phyloP scores from a whole-genome alignment of 2,797 vertebrate species.

The Paguma larvata region DNA sequence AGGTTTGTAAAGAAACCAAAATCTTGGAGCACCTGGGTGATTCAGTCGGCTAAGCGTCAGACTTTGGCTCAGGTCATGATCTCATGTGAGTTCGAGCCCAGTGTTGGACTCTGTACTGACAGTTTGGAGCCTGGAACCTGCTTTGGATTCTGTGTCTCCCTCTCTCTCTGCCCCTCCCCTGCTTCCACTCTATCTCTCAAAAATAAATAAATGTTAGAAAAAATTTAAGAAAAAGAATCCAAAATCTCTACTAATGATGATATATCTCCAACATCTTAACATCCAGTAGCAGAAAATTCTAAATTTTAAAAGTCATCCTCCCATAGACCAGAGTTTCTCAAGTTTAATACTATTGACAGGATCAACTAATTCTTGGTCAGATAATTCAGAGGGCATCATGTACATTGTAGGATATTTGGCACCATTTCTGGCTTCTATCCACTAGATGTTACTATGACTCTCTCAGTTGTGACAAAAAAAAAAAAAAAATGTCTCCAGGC shows the following conservation, averaged over 20 bases:
- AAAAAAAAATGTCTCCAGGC: neutral
- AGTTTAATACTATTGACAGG: neutral
- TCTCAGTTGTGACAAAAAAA: neutral
- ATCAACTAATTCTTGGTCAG: neutral
- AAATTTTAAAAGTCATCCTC: neutral
- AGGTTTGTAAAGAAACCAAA: neutral
- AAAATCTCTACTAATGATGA: neutral
- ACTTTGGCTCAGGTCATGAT: too few species aligned
- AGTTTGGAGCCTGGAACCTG: too few species aligned
- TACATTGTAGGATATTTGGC: neutral
- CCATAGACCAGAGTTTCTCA: neutral
- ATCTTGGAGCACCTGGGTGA: neutral
- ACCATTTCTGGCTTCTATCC: neutral
- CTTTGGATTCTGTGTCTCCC: too few species aligned
- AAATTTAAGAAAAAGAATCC: neutral
- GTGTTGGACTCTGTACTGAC: too few species aligned
- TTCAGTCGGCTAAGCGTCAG: too few species aligned
- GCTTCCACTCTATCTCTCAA: too few species aligned
- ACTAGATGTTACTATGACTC: neutral
- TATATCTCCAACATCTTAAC: slow-evolving; percentile 1
- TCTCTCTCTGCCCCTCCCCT: too few species aligned
- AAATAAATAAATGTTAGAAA: too few species aligned
- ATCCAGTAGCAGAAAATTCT: neutral
- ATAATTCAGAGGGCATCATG: neutral
- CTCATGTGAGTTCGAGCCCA: too few species aligned